Conservation (phyloP, 2,113 vertebrate genomes). For the Corythaixoides concolor region DNA sequence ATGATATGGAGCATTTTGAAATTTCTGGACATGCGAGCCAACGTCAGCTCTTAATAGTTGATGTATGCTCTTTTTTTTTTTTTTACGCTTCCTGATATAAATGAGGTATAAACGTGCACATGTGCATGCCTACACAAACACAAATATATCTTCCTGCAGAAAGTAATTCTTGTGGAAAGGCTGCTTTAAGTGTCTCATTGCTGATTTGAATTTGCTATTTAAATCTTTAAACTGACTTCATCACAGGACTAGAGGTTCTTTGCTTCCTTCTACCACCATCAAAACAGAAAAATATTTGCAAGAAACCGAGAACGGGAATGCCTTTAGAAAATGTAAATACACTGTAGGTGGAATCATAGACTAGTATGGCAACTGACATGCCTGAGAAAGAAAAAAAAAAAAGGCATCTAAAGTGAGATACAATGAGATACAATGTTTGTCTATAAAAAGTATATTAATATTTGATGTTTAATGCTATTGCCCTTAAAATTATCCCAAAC, state of each 20-base stretch:
- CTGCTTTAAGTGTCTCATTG: neutral
- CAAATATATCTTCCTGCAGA: neutral
- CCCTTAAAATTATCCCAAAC: neutral
- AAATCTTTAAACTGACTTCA: neutral
- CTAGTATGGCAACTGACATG: neutral
- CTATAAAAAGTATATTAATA: neutral
- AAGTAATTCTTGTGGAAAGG: neutral
- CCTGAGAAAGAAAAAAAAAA: neutral
- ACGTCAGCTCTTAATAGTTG: neutral
- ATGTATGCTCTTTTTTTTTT: neutral
- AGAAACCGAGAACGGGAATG: neutral
- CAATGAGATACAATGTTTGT: too few relatives aligned
- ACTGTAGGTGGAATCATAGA: neutral
- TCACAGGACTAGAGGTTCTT: neutral
- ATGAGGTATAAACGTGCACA: neutral
- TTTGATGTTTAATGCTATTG: neutral
- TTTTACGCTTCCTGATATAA: neutral
- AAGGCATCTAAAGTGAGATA: too few relatives aligned
- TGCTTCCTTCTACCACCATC: neutral
- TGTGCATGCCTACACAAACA: neutral
- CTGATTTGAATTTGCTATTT: neutral
- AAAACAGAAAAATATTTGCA: slow-evolving; percentile 5
- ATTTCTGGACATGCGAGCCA: neutral
- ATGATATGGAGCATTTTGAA: neutral
- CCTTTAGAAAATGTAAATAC: slow-evolving; percentile 28